A percentile compares a stretch with the other conserved stretches of the same genome.
These are phyloP conservation scores for Chaetura pelagica DNA, from an alignment of 2,113 vertebrate species.

Conservation along the genomic window DNA sequence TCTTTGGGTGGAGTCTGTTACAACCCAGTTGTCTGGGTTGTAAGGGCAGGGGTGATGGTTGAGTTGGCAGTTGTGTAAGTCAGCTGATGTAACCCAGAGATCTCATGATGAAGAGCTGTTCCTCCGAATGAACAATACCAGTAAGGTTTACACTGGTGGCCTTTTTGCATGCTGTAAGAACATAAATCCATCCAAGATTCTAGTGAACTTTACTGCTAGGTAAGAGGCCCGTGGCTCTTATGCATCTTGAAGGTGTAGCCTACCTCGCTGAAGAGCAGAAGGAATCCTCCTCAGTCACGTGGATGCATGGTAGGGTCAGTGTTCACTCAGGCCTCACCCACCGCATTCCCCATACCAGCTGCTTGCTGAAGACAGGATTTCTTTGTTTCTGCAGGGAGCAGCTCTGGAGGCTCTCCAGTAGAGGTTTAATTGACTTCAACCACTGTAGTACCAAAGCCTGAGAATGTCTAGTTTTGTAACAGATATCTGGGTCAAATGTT, in stretches of 20 bases:
- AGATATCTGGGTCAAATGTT: neutral
- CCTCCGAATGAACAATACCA: neutral
- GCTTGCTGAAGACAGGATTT: neutral
- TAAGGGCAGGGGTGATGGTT: neutral
- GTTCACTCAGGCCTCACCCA: neutral
- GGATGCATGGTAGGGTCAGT: neutral
- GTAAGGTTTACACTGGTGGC: neutral
- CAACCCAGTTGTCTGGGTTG: neutral
- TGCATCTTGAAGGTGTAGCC: neutral
- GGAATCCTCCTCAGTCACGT: neutral
- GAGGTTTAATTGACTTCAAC: neutral
- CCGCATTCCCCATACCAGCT: neutral
- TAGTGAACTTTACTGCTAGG: neutral
- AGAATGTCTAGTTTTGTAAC: neutral
- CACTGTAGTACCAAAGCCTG: neutral
- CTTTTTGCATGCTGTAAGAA: neutral
- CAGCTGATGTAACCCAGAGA: neutral
- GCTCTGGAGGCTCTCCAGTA: neutral
- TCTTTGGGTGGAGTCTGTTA: neutral
- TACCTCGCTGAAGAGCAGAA: rapidly evolving
- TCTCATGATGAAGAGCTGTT: neutral
- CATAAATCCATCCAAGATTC: neutral
- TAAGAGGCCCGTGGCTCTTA: neutral
- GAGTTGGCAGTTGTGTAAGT: neutral
- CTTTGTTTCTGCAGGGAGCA: neutral